Base-by-base conservation (phyloP, 2,797 vertebrate species). In the Holocentrus rufus region DNA sequence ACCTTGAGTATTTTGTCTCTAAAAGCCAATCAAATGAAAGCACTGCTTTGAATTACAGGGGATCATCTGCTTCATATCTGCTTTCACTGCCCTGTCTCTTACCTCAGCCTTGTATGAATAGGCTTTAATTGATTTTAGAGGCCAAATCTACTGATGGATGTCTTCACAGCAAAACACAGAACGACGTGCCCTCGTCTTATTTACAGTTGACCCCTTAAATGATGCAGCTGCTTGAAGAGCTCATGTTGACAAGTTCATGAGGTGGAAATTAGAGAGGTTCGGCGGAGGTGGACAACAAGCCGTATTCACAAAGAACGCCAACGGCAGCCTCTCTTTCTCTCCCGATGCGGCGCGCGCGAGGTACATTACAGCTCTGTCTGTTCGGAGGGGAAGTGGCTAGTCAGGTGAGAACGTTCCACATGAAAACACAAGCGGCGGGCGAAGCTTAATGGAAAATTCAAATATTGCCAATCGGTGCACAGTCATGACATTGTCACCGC, bases 391-490 rank as follows among this genome's bases (percentile, higher is more conserved):
- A 82, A 87, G 74, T 59, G 85, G 65, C 74, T 25, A 75, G 80
- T 80, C 74, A 47, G 82, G 84, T 82, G 61, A 81, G 73, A 72
- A 66, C 2, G 83, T 91, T 92, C 86, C 90, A 87, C 85, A 85
- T 82, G 84, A 87, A 91, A 89, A 92, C 85, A 91, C 86, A 69
- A 70, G 85, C 69, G 63, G 81, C 80, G 56, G 66, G 55, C 58
- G 72, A 53, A 67, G 80, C 82, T 87, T 90, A 89, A 93, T 89
- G 76, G 90, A 80, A 82, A 92, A 93, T 93, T 92, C 87, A 88
- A 91, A 93, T 89, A 82, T 83, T 50, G 72, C 66, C 83, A 83
- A 87, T 89, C 71, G 82, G 82, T 83, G 84, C 82, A 80, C 75
- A 75, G 83, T 82, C 61, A 58, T 81, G 87, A 87, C 88, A 85